Base-by-base conservation (phyloP, 1,140 invertebrate genomes). In the Meteorus sp. region DNA sequence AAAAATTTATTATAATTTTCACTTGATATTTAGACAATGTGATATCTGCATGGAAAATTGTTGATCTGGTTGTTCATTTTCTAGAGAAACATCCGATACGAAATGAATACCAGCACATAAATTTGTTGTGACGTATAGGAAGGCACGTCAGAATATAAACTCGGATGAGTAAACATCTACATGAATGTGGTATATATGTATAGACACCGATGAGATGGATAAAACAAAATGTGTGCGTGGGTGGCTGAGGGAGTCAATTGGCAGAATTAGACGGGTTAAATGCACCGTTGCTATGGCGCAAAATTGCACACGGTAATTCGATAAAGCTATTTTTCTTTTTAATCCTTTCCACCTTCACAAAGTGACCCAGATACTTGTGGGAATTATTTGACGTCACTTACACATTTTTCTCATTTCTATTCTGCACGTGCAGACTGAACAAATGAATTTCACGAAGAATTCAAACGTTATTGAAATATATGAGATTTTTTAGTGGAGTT, bases 231-330 rank as follows among this genome's bases (percentile, higher is more conserved):
- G 23, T 62, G 55, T 53, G 52, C 25, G 68, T 69, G 64, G 64
- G 64, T 56, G 64, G 64, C 56, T 65, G 57, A 47, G 31, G 45
- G 62, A 70, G 74, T 74, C 71, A 77, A 76, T 73, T 75, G 73
- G 65, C 57, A 62, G 60, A 75, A 75, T 75, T 71, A 66, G 64
- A 69, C 63, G 69, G 72, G 69, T 76, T 68, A 74, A 74, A 63
- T 70, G 68, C 66, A 65, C 59, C 63, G 54, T 58, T 67, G 62
- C 63, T 33, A 45, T 35, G 50, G 45, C 33, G n/a, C n/a, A n/a
- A 57, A 25, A 22, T 25, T 22, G 60, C 51, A 13, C 59, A 58
- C 51, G 52, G 68, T 74, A 75, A 77, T 72, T 67, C 61, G 72
- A 74, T 76, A 66, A 69, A 62, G 43, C 44, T 39, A n/a, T n/a